Base-by-base conservation (phyloP, 2,888 invertebrate species). In the Blastobasis lacticolella region DNA sequence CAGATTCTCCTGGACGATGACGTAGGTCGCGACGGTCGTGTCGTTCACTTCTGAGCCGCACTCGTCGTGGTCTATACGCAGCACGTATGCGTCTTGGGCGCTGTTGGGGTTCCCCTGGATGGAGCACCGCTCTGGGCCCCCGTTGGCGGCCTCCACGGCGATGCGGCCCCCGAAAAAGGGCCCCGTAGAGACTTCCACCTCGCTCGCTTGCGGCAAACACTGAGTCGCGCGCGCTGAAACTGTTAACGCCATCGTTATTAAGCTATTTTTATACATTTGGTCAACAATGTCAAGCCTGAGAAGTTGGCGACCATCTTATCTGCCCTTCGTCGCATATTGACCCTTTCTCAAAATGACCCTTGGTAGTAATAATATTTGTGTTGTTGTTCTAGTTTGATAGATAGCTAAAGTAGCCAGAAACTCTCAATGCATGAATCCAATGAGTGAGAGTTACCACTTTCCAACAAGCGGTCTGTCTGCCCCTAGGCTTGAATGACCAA, bases 151-250 rank as follows among this genome's bases (percentile, higher is more conserved):
- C 71, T 93, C 93, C 2, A 93, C 93, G 0, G 92, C 93, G 55
- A 95, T 94, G 55, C 94, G 90, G 2, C 95, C 95, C 0, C 92
- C 94, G 72, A 95, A 95, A 70, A 91, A 92, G 0, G 95, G 95
- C 0, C 95, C 95, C 0, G 95, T 95, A 9, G 94, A 92, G 5
- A 95, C 94, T 75, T 94, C 93, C 49, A 95, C 94, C 73, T 95
- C 94, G 49, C 94, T 94, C 43, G 93, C 93, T 61, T 94, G 93
- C 0, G 94, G 94, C 54, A 95, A 77, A 65, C 95, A 95, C 72
- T 93, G 92, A 0, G 94, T 94, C 5, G 94, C 94, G 62, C 92
- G 90, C 0, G 95, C 95, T 59, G 94, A 94, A 91, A 95, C 95
- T 95, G 73, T 50, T 37, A 54, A 51, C 23, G 23, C 23, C 23